Conservation (phyloP, 1,140 invertebrate genomes). For the Eumeta japonica region DNA sequence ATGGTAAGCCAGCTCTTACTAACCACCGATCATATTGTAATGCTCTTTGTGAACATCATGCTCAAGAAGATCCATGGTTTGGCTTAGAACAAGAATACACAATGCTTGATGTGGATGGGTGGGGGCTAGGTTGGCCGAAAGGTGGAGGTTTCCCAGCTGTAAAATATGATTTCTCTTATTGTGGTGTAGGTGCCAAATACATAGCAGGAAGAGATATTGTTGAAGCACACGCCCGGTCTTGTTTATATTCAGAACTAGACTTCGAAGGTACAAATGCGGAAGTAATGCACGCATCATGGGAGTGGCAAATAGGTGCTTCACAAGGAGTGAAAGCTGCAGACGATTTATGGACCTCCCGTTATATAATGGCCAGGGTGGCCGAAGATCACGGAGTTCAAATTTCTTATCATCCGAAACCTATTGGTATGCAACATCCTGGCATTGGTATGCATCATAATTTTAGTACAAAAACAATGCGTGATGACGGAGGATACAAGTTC, state of each 20-base stretch:
- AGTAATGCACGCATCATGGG: constrained; percentile 89
- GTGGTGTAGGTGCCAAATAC: constrained; percentile 92
- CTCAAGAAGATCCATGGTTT: constrained; percentile 89
- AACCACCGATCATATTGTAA: constrained; percentile 78
- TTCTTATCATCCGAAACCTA: constrained; percentile 88
- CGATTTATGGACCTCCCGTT: constrained; percentile 88
- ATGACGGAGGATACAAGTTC: constrained; percentile 70
- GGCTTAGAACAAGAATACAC: constrained; percentile 87
- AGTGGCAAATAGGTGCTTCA: constrained; percentile 76
- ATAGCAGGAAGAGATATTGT: constrained; percentile 87
- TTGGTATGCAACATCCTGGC: constrained; percentile 91
- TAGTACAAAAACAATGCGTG: constrained; percentile 84
- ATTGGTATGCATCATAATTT: constrained; percentile 91
- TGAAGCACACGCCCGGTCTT: constrained; percentile 64
- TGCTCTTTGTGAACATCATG: constrained; percentile 71
- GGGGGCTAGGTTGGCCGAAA: constrained; percentile 87
- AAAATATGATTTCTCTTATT: constrained; percentile 59
- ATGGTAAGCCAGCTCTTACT: constrained; percentile 46
- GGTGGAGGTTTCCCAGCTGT: constrained; percentile 74
- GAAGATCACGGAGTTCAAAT: constrained; percentile 89
- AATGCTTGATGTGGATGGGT: constrained; percentile 73
- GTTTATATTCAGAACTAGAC: constrained; percentile 87
- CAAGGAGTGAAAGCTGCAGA: constrained; percentile 84
- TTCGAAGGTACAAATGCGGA: constrained; percentile 93
- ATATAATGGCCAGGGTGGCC: constrained; percentile 79